phyloP scores from a whole-genome alignment of 2,797 vertebrate genomes.

The Lacerta agilis region DNA sequence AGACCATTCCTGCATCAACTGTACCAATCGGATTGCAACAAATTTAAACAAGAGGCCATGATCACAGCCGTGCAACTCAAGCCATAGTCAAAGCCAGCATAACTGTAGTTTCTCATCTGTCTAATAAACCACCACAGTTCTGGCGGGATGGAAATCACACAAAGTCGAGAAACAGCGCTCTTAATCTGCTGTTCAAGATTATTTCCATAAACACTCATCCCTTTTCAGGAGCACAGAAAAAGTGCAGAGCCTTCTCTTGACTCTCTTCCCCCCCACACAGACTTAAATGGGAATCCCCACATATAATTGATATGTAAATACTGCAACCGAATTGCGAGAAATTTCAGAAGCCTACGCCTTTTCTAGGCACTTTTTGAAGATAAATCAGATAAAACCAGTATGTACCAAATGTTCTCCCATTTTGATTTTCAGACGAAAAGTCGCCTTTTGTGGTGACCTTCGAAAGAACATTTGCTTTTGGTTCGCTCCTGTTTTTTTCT shows the following conservation, averaged over 20 bases:
- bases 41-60: not conserved
- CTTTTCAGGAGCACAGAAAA: not conserved
- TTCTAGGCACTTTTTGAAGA: not conserved
- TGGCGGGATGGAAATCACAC: not conserved
- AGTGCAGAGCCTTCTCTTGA: not conserved
- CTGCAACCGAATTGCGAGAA: not conserved
- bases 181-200: not conserved
- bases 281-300: not conserved
- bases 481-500: not conserved
- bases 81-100: not conserved
- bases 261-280: not conserved
- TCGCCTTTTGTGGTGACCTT: not conserved
- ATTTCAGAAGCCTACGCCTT: not conserved
- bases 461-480: not conserved
- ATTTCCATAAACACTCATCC: not conserved
- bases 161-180: not conserved
- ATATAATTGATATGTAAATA: not conserved
- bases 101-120: not conserved
- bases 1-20: not conserved
- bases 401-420: not conserved
- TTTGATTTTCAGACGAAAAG: not conserved
- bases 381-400: not conserved
- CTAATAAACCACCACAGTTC: not conserved
- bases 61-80: too few species aligned
- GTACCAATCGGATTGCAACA: too few species aligned